A percentile compares a stretch with the other conserved stretches of the same genome.
Evolutionary conservation across 2,797 vertebrate species (phyloP).

Genomic region (Gallinago stenura): DNA sequence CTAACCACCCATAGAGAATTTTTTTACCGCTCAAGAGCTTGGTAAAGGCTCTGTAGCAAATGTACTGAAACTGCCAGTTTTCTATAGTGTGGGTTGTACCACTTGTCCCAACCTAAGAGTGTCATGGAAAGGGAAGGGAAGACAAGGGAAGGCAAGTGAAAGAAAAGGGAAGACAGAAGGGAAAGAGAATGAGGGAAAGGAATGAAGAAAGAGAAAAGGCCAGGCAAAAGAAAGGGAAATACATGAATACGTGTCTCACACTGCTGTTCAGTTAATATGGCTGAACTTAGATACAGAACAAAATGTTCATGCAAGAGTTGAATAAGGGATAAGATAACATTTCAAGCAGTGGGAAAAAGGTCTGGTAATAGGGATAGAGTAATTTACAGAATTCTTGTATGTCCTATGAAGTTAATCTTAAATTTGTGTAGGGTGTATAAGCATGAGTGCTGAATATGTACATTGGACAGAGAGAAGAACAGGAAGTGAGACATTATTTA

Average conservation of each 20-base stretch:
- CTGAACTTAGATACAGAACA: background rate
- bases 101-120: background rate
- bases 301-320: background rate
- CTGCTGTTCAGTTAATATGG: background rate
- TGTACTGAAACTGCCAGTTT: background rate
- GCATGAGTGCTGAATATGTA: background rate
- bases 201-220: background rate
- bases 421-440: background rate
- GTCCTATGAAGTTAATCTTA: background rate
- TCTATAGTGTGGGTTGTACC: accelerated
- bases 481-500: background rate
- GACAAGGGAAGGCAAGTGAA: background rate
- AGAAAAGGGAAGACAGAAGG: background rate
- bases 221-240: background rate
- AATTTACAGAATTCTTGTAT: background rate
- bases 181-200: background rate
- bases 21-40: background rate
- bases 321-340: background rate
- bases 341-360: background rate
- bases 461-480: background rate
- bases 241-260: background rate
- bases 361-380: background rate
- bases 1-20: background rate
- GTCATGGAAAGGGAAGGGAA: background rate
- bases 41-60: background rate